These are phyloP conservation scores for Adela reaumurella DNA, from an alignment of 2,888 invertebrate species.

Conservation along the genomic window DNA sequence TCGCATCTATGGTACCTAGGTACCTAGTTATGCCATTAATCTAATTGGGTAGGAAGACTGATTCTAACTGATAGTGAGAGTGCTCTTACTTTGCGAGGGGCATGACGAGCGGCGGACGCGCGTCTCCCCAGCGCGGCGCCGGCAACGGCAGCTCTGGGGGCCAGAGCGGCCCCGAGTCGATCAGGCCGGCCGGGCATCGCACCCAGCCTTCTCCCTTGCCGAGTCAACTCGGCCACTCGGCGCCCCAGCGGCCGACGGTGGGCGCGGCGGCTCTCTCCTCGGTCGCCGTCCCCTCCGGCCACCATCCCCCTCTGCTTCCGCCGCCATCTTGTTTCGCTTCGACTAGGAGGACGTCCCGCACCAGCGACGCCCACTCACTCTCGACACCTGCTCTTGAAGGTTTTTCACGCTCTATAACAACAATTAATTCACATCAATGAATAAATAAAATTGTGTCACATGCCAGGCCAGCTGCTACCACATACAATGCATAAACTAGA, in stretches of 20 bases:
- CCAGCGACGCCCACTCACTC: conserved; percentile 61
- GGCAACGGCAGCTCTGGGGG: conserved; percentile 26
- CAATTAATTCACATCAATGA: conserved; percentile 3
- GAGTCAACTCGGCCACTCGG: conserved; percentile 98
- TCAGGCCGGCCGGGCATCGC: not conserved
- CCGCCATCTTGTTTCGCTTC: conserved; percentile 28
- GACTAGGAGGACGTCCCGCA: conserved; percentile 46
- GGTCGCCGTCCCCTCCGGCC: conserved; percentile 29
- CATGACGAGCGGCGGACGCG: conserved; percentile 25
- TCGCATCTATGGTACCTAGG: too few relatives aligned
- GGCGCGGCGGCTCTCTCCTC: conserved; percentile 61
- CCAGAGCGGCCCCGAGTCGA: conserved; percentile 17
- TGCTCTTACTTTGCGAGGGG: conserved; percentile 71
- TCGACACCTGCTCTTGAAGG: conserved; percentile 59
- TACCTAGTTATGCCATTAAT: too few relatives aligned
- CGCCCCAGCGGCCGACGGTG: conserved; percentile 86
- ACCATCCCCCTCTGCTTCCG: conserved; percentile 19
- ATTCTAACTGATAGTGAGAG: conserved; percentile 46
- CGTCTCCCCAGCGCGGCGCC: conserved; percentile 24
- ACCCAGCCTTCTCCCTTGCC: conserved; percentile 42
- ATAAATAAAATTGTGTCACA: too few relatives aligned
- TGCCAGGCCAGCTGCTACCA: too few relatives aligned
- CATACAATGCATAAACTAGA: too few relatives aligned
- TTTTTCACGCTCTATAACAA: conserved; percentile 72
- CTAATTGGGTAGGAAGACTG: too few relatives aligned